These are phyloP conservation scores for Ageneiosus marmoratus DNA, from an alignment of 2,113 vertebrate species.

Conservation along the genomic window DNA sequence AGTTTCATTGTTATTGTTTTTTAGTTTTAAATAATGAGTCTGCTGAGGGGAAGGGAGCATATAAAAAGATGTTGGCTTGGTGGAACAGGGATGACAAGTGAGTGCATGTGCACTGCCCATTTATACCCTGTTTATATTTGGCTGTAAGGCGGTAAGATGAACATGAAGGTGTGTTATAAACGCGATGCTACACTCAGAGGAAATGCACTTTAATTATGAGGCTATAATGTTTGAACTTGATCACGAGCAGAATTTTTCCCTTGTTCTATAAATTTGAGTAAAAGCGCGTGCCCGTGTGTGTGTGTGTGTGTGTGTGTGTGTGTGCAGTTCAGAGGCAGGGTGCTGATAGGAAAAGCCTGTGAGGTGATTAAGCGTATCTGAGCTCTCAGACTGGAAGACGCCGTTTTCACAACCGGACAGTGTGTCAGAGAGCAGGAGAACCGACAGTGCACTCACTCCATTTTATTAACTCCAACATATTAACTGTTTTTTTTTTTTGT, in stretches of 20 bases:
- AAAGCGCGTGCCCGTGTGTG: too few species aligned
- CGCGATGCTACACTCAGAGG: background rate
- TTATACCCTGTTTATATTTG: background rate
- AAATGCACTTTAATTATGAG: background rate
- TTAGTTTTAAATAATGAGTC: background rate
- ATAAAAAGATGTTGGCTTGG: background rate
- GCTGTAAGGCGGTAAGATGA: background rate
- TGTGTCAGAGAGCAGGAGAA: constrained; percentile 45
- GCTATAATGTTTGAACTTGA: too few species aligned
- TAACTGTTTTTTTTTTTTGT: constrained; percentile 7
- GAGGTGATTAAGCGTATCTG: constrained; percentile 75
- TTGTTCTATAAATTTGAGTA: too few species aligned
- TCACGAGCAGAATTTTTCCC: too few species aligned
- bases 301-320: background rate
- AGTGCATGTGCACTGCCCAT: background rate
- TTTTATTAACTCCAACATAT: too few species aligned
- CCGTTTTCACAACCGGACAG: constrained; percentile 67
- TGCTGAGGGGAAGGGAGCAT: background rate
- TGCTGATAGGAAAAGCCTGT: background rate
- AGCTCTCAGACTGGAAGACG: constrained; percentile 75
- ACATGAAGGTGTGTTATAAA: background rate
- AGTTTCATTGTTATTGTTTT: background rate
- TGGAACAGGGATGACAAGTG: background rate
- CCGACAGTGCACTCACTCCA: background rate
- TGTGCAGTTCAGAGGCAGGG: background rate